Evolutionary conservation across 2,797 vertebrate species (phyloP), one percentile per base, ranked within the genome.

Genomic region (Vipera latastei): DNA sequence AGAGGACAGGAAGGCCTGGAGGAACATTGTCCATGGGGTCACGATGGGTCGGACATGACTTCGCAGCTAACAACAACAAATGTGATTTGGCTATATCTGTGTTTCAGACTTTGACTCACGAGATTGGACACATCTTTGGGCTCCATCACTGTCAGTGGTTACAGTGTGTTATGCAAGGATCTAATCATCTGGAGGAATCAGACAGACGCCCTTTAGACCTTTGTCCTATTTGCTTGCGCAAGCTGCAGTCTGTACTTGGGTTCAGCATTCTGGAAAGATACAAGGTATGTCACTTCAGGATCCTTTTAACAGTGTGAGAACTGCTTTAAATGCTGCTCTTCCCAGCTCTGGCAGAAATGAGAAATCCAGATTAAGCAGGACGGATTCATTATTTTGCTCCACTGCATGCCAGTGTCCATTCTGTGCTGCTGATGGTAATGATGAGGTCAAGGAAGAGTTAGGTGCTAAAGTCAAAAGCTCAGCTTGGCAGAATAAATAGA

Each of bases 51-150:
- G 38, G 38, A 38, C 2, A 38, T 38, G 38, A 38, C 38, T 38
- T 38, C 2, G 38, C 38, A 38, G 38, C 38, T 38, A 38, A 38
- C 38, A 38, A 38, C 38, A 38, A 38, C 38, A 38, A 38, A 38
- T 44, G 57, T 55, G 16, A 16, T 69, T 60, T 91, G n/a, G 0
- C 61, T 25, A 9, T 32, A 56, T 61, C 14, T 95, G 90, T 91
- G 61, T 95, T 95, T 90, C 96, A 98, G 98, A 98, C 98, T 20
- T 95, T 98, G 94, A 96, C 97, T 16, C 98, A 97, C 85, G 98
- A 98, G 96, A 97, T 97, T 0, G 97, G 98, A n/a, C 98, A 97
- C 86, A 98, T 98, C 83, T 98, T 98, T 92, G 98, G 98, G 63
- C 91, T 98, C 6, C 91, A 94, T 59, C 98, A 98, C 91, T 98